A percentile compares a stretch with the other conserved stretches of the same genome.
Evolutionary conservation across 2,888 invertebrate species (phyloP).

Genomic region (Drosophila anomalata): DNA sequence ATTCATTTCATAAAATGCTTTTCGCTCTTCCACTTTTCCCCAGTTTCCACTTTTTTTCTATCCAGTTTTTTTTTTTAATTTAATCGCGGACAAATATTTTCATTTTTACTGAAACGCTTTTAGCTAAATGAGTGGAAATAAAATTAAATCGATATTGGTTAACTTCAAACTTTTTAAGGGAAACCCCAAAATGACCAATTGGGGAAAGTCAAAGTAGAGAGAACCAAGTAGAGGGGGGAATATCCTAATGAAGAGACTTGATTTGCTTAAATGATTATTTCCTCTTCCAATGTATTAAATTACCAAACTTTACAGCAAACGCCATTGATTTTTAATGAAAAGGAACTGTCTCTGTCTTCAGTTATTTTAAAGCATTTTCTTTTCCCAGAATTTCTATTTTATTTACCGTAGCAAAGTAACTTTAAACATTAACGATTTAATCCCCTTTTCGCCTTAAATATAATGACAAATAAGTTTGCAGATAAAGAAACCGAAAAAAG

Average conservation of each 20-base stretch:
- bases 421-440: slow-evolving; percentile 54
- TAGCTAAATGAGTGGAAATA: slow-evolving; percentile 82
- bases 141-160: slow-evolving; percentile 82
- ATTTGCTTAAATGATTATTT: slow-evolving; percentile 23
- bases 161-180: slow-evolving; percentile 54
- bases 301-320: not conserved
- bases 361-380: not conserved
- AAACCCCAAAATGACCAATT: slow-evolving; percentile 48
- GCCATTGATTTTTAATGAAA: not conserved
- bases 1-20: slow-evolving; percentile 77
- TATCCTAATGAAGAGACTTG: slow-evolving; percentile 16
- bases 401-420: not conserved
- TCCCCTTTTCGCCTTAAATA: slow-evolving; percentile 60
- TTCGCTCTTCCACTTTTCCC: slow-evolving; percentile 40
- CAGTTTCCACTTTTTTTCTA: slow-evolving; percentile 9
- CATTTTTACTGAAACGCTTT: slow-evolving; percentile 71
- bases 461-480: slow-evolving; percentile 83
- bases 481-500: slow-evolving; percentile 60
- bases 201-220: slow-evolving; percentile 28
- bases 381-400: not conserved
- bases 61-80: slow-evolving; percentile 66
- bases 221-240: not conserved
- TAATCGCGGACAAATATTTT: slow-evolving; percentile 82
- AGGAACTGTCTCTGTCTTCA: not conserved
- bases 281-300: slow-evolving; percentile 2